phyloP scores from a whole-genome alignment of 2,113 vertebrate species.

The Crotalus tigris region DNA sequence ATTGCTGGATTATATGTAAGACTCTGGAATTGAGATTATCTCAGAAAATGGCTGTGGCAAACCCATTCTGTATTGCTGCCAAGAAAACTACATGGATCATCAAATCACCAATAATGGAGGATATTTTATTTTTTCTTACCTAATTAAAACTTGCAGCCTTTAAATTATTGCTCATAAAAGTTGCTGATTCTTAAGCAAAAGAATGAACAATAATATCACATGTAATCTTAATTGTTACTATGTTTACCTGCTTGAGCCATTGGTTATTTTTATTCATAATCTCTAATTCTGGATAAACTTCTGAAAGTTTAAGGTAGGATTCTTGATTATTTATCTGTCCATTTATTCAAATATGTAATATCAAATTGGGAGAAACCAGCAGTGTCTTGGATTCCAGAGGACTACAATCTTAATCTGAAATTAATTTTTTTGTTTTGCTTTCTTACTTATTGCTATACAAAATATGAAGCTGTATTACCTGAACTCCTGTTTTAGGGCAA shows the following conservation, averaged over 20 bases:
- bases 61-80: not conserved
- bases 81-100: not conserved
- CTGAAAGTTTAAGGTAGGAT: not conserved
- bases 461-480: not conserved
- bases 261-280: not conserved
- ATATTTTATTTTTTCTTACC: not conserved
- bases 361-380: not conserved
- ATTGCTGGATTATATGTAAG: not conserved
- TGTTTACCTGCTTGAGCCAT: not conserved
- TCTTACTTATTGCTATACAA: not conserved
- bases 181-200: not conserved
- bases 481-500: not conserved
- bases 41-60: not conserved
- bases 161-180: not conserved
- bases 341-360: not conserved
- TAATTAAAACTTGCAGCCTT: not conserved
- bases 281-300: not conserved
- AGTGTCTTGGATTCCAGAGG: not conserved
- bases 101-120: not conserved
- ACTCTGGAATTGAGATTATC: not conserved
- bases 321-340: not conserved
- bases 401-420: not conserved
- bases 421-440: not conserved
- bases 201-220: not conserved
- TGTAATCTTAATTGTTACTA: not conserved